Evolutionary conservation across 2,113 vertebrate species (phyloP), one percentile per base, ranked within the genome.

Genomic region (Zapus hudsonius): DNA sequence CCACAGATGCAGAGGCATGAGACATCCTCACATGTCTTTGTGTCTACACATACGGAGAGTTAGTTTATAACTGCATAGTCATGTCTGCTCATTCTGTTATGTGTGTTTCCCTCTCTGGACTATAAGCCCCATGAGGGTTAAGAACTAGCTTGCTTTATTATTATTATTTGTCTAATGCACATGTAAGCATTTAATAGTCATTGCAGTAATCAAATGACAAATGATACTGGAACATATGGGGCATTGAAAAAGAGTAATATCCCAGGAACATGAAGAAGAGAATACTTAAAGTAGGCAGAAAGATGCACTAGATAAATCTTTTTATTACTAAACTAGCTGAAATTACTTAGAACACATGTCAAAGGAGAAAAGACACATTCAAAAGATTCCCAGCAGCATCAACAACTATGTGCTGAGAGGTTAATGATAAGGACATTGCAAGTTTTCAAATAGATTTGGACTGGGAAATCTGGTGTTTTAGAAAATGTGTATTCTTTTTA

Each of bases 401-500:
- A 52, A 52, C 16, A 52, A 52, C 52, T 52, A 52, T 52, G 52
- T 52, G 52, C n/a, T n/a, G n/a, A n/a, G n/a, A n/a, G n/a, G n/a
- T n/a, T n/a, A n/a, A n/a, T n/a, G n/a, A 7, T 52, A 52, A 52
- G 52, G 52, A 52, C 52, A 10, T 52, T 52, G 52, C 52, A 67
- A 31, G 33, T 33, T 33, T 33, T n/a, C n/a, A n/a, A n/a, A n/a
- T n/a, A n/a, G n/a, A n/a, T n/a, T n/a, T n/a, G n/a, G n/a, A n/a
- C n/a, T n/a, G n/a, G n/a, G n/a, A 87, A 88, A 89, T 81, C 27
- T 66, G 22, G 22, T 80, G 3, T 84, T 80, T 23, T 86, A 81
- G 70, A 87, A 95, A 91, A 22, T 70, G 36, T 4, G 23, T 67
- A 0, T 79, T 94, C 61, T 57, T 75, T 76, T 89, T 76, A 95